Evolutionary conservation across 2,113 vertebrate species (phyloP), one percentile per base, ranked within the genome.

Genomic region (Poeciliopsis retropinna): DNA sequence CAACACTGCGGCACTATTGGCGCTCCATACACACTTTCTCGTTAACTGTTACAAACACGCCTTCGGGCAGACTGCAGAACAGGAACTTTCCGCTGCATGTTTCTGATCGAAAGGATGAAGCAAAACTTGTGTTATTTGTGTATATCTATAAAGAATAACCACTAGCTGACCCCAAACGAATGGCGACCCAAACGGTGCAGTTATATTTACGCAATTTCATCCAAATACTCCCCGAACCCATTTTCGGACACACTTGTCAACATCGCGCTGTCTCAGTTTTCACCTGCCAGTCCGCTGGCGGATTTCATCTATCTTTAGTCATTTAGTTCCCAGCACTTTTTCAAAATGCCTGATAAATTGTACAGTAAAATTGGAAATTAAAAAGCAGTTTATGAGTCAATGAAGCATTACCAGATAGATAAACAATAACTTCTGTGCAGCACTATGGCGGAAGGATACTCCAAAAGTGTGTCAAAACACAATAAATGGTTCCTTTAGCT

Each of bases 391-490:
- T 47, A 5, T 17, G 44, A 47, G 17, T 19, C 44, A 19, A 47
- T 47, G 41, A 44, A 44, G 4, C 13, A 44, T 44, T 4, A 47
- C 13, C 13, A 31, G 30, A 32, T 17, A 17, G 29, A 32, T 17
- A 63, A 63, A 31, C 62, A 64, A 15, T 30, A 9, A 63, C 61
- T 64, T 31, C 5, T 9, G 62, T 22, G 15, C 7, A 31, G 34
- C 3, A 65, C 70, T 0, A 15, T 17, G 63, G 83, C 61, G 67
- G 76, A 82, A 28, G 60, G 32, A 76, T 65, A 80, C 70, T 2
- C n/a, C 54, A 44, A 47, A 47, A 17, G 15, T 15, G 27, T 28
- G 14, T 22, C 37, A 29, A 29, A 44, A 67, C 13, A 67, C 5
- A 44, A n/a, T n/a, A 57, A 57, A 22, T 9, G 44, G 17, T 19